phyloP scores from a whole-genome alignment of 2,888 invertebrate species.

The Parasteatoda lunata region DNA sequence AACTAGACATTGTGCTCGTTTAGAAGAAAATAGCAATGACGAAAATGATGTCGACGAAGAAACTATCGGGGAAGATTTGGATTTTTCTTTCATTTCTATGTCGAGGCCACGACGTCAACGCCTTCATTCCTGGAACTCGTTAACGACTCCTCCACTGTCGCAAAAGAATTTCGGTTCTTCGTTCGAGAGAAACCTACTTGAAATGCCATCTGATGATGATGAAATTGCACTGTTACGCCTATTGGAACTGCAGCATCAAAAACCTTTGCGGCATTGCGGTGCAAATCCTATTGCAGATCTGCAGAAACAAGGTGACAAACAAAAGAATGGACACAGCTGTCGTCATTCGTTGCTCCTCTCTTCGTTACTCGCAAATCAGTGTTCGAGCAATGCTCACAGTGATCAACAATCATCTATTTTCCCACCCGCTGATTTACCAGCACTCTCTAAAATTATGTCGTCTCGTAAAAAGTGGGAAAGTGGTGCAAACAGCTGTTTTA shows the following conservation, averaged over 20 bases:
- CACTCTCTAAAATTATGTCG: conserved; percentile 54
- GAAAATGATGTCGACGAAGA: conserved; percentile 91
- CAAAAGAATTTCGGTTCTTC: conserved; percentile 30
- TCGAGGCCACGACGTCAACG: conserved; percentile 47
- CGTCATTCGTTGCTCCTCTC: conserved; percentile 63
- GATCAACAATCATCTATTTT: conserved; percentile 46
- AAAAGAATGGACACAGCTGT: conserved; percentile 57
- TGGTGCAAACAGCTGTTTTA: conserved; percentile 35
- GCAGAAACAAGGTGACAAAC: conserved; percentile 39
- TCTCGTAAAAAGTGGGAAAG: conserved; percentile 65
- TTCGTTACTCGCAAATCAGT: conserved; percentile 57
- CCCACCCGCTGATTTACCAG: conserved; percentile 47
- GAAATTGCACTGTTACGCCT: conserved; percentile 80
- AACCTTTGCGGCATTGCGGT: conserved; percentile 43
- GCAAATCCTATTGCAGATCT: conserved; percentile 25
- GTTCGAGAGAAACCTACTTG: conserved; percentile 71
- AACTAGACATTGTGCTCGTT: conserved; percentile 31
- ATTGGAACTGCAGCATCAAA: conserved; percentile 74
- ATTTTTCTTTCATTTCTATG: conserved; percentile 77
- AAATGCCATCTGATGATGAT: conserved; percentile 71
- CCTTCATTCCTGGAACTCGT: conserved; percentile 70
- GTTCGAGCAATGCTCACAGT: conserved; percentile 26
- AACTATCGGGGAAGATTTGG: conserved; percentile 84
- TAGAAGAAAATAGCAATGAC: conserved; percentile 76
- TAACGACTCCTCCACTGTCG: conserved; percentile 72